Evolutionary conservation across 2,888 invertebrate species (phyloP), one percentile per base, ranked within the genome.

Genomic region (Dasypogon diadema): DNA sequence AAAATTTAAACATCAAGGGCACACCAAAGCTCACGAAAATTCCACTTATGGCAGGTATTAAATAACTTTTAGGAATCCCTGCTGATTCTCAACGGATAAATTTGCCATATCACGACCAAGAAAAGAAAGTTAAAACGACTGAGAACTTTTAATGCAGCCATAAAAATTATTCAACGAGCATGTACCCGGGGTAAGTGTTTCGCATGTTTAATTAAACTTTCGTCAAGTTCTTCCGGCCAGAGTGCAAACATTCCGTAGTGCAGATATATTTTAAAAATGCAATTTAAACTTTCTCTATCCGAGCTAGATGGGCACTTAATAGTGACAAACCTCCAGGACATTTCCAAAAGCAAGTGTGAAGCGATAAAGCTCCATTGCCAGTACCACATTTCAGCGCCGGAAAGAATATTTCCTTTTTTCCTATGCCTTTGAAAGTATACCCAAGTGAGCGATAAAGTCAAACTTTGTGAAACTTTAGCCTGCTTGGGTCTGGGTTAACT

Each of bases 131-230:
- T 21, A 16, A 51, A 48, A 48, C 12, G 12, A 63, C 42, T 63
- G 26, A 37, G 46, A 65, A 65, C 21, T 65, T 65, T 65, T 65
- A 65, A 65, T 65, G 42, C 70, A 34, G 18, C 30, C n/a, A 70
- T 70, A 70, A 54, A 70, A 70, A 70, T 70, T 70, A 70, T 70
- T 70, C 51, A 70, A 34, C 48, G 26, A 54, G 51, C 22, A 34
- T 12, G 24, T 16, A 22, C 22, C 22, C 8, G 10, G 22, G 24
- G 8, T 21, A 51, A 70, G 30, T 34, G 30, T 70, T 70, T 70
- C 34, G 54, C 54, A 70, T 70, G 70, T 70, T 70, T 70, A 70
- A 70, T 70, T 70, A 70, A 70, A 70, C 70, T 70, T 70, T 51
- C 54, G 30, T 48, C 68, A 68, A 68, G 26, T 51, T 18, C 34